phyloP scores from a whole-genome alignment of 2,888 invertebrate species.

The Eurytoma californica region DNA sequence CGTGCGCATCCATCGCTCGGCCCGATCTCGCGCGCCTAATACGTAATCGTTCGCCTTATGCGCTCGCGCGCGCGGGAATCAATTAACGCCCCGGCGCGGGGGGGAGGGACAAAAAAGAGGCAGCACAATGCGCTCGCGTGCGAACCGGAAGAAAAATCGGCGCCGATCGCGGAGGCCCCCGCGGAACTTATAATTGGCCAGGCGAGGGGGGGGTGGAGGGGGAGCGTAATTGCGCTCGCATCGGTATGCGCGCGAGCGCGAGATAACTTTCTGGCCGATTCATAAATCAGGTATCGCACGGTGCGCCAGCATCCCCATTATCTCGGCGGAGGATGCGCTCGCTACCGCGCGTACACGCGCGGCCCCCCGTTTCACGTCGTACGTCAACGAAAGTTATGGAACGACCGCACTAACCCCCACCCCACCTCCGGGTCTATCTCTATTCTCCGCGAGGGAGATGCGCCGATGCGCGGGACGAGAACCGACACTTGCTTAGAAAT shows the following conservation, averaged over 20 bases:
- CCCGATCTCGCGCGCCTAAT: neutral
- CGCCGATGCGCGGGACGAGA: constrained; percentile 16
- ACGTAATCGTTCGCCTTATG: neutral
- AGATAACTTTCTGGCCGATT: constrained; percentile 49
- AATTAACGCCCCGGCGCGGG: constrained; percentile 15
- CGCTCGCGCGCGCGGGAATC: constrained; percentile 15
- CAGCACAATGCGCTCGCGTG: too few species aligned
- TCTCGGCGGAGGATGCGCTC: constrained; percentile 12
- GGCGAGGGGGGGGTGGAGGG: neutral
- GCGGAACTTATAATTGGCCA: constrained; percentile 25
- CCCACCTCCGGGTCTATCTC: neutral
- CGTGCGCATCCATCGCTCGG: constrained; percentile 13
- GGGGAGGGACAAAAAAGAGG: neutral
- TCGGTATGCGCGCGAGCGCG: constrained; percentile 26
- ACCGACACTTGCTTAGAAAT: constrained; percentile 36
- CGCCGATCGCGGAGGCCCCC: too few species aligned
- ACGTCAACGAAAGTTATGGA: constrained; percentile 41
- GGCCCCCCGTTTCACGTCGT: constrained; percentile 13
- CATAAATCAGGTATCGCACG: constrained; percentile 64
- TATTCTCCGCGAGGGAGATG: constrained; percentile 1
- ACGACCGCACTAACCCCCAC: constrained; percentile 10
- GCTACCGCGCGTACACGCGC: too few species aligned
- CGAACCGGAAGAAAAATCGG: too few species aligned
- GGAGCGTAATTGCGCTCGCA: constrained; percentile 24
- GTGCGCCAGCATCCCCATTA: constrained; percentile 20